Evolutionary conservation across 2,888 invertebrate species (phyloP).

Genomic region (Nomada lathburiana): DNA sequence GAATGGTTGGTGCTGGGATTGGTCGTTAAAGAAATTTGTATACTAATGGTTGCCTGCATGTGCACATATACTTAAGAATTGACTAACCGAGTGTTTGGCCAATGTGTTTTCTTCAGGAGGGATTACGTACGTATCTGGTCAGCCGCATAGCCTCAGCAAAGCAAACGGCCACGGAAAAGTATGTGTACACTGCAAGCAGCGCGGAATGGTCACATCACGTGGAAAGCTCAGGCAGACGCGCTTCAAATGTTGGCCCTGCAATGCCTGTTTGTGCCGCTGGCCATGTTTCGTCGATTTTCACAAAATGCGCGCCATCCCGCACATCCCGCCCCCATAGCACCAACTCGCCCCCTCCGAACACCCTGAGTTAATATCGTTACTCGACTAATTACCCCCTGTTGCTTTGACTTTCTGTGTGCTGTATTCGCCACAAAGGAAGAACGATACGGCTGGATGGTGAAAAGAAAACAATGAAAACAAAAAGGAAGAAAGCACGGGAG

Average conservation of each 20-base stretch:
- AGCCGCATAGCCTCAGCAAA: slow-evolving; percentile 84
- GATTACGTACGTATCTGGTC: slow-evolving; percentile 83
- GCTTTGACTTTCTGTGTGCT: slow-evolving; percentile 26
- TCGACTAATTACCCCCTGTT: slow-evolving; percentile 50
- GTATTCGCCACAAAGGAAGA: slow-evolving; percentile 9
- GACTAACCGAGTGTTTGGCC: slow-evolving; percentile 82
- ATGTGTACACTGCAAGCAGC: slow-evolving; percentile 84
- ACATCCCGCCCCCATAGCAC: slow-evolving; percentile 84
- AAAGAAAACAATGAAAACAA: slow-evolving; percentile 3
- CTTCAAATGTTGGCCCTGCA: slow-evolving; percentile 84
- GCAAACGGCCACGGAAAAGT: slow-evolving; percentile 84
- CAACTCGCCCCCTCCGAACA: slow-evolving; percentile 73
- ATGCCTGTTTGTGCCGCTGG: slow-evolving; percentile 84
- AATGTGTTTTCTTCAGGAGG: slow-evolving; percentile 83
- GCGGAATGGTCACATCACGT: slow-evolving; percentile 83
- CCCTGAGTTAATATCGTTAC: slow-evolving; percentile 43
- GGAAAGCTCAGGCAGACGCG: slow-evolving; percentile 84
- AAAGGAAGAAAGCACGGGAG: neutral
- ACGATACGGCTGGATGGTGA: neutral
- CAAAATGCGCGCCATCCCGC: slow-evolving; percentile 82
- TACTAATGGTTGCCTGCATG: slow-evolving; percentile 84
- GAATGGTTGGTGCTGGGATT: slow-evolving; percentile 83
- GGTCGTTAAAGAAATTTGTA: slow-evolving; percentile 70
- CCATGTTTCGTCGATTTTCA: slow-evolving; percentile 84
- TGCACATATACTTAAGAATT: slow-evolving; percentile 78